Evolutionary conservation across 2,113 vertebrate species (phyloP).

Genomic region (Plecturocebus donacophilus): DNA sequence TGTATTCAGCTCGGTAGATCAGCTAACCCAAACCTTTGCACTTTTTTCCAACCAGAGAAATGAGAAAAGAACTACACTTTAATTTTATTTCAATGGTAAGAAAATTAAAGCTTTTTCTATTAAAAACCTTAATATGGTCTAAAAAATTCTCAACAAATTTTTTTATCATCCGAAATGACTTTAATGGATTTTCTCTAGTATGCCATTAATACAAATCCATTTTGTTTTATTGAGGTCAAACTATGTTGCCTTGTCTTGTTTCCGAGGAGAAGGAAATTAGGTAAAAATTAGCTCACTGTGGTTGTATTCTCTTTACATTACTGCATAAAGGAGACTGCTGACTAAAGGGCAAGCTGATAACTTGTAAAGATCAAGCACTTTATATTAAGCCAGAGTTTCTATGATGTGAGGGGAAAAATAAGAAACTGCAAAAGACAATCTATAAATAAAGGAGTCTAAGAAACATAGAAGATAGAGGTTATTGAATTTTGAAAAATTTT

Average conservation of each 20-base stretch:
- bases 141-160: slow-evolving; percentile 54
- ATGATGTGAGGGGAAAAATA: not conserved
- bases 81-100: slow-evolving; percentile 61
- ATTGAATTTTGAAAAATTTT: slow-evolving; percentile 26
- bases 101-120: slow-evolving; percentile 67
- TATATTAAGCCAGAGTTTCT: slow-evolving; percentile 11
- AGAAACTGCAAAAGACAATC: slow-evolving; percentile 27
- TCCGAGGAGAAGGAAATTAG: slow-evolving; percentile 63
- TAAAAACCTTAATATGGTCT: slow-evolving; percentile 61
- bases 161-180: slow-evolving; percentile 60
- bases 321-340: slow-evolving; percentile 30
- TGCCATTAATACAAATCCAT: slow-evolving; percentile 70
- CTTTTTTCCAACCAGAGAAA: slow-evolving; percentile 38
- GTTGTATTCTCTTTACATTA: slow-evolving; percentile 59
- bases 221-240: slow-evolving; percentile 78
- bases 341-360: slow-evolving; percentile 49
- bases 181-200: slow-evolving; percentile 71
- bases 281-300: slow-evolving; percentile 72
- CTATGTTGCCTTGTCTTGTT: slow-evolving; percentile 54
- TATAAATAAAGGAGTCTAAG: slow-evolving; percentile 50
- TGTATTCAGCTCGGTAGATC: not conserved
- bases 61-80: slow-evolving; percentile 46
- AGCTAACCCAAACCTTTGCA: slow-evolving; percentile 53
- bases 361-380: slow-evolving; percentile 50
- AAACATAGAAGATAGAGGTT: not conserved